A percentile compares a stretch with the other conserved stretches of the same genome.
These are phyloP conservation scores for Calcarius ornatus DNA, from an alignment of 2,113 vertebrate genomes.

Conservation along the genomic window DNA sequence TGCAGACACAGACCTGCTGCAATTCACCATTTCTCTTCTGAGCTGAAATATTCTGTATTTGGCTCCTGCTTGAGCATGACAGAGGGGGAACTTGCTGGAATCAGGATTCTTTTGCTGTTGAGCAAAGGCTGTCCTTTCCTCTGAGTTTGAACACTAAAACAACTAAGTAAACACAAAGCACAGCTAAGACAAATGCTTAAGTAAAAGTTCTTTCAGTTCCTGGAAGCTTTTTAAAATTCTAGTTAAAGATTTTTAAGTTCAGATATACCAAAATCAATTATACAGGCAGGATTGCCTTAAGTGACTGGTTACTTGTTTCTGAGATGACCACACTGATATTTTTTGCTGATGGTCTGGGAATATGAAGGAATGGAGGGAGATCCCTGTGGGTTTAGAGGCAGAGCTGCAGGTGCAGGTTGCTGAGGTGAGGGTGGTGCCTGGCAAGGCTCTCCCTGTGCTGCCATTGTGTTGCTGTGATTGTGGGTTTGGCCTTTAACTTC, in stretches of 20 bases:
- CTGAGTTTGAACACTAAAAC: not conserved
- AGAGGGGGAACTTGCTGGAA: not conserved
- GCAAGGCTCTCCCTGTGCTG: fast-evolving
- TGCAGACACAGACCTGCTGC: not conserved
- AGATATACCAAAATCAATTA: not conserved
- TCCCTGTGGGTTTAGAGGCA: not conserved
- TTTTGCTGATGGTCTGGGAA: not conserved
- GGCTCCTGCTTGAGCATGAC: not conserved
- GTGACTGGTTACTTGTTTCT: fast-evolving
- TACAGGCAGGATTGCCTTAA: not conserved
- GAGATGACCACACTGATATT: not conserved
- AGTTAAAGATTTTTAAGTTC: not conserved
- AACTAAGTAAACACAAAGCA: not conserved
- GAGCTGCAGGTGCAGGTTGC: not conserved
- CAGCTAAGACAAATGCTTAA: not conserved
- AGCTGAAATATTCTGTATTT: not conserved
- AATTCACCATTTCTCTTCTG: not conserved
- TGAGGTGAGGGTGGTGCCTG: not conserved
- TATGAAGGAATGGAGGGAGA: not conserved
- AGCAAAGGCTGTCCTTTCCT: not conserved
- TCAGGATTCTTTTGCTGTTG: not conserved
- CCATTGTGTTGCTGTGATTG: not conserved
- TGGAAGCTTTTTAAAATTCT: not conserved
- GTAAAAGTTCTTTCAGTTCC: not conserved
- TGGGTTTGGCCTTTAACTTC: not conserved